phyloP scores from a whole-genome alignment of 1,140 invertebrate genomes.

The Zaprionus ghesquierei region DNA sequence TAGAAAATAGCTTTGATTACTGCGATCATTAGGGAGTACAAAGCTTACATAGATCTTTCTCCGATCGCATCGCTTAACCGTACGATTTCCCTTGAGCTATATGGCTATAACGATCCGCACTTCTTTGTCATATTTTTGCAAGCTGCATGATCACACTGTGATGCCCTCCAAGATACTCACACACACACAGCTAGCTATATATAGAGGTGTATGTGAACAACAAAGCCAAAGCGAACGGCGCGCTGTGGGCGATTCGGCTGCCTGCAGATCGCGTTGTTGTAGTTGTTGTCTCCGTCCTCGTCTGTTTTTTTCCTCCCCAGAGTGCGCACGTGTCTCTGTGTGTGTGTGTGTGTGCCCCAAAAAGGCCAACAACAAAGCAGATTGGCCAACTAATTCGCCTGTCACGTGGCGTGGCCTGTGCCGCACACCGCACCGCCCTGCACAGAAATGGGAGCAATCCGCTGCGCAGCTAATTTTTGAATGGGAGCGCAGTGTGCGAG shows the following conservation, averaged over 20 bases:
- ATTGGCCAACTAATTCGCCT: conserved; percentile 67
- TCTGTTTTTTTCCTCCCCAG: conserved; percentile 40
- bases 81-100: conserved; percentile 9
- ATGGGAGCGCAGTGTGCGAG: conserved; percentile 31
- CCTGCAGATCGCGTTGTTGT: conserved; percentile 57
- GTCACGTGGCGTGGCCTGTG: conserved; percentile 68
- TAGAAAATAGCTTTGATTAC: background rate
- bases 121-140: conserved; percentile 19
- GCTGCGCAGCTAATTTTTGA: conserved; percentile 60
- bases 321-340: conserved; percentile 10
- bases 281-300: background rate
- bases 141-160: conserved; percentile 31
- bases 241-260: conserved; percentile 68
- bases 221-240: conserved; percentile 58
- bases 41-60: background rate
- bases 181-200: background rate
- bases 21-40: background rate
- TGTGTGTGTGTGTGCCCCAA: conserved; percentile 50
- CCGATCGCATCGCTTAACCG: background rate
- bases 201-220: conserved; percentile 24
- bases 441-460: conserved; percentile 67
- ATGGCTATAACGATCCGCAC: background rate
- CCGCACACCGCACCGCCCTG: too few relatives aligned
- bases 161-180: conserved; percentile 32
- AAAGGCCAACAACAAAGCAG: conserved; percentile 51